Evolutionary conservation across 2,113 vertebrate species (phyloP), one percentile per base, ranked within the genome.

Genomic region (Scomber japonicus): DNA sequence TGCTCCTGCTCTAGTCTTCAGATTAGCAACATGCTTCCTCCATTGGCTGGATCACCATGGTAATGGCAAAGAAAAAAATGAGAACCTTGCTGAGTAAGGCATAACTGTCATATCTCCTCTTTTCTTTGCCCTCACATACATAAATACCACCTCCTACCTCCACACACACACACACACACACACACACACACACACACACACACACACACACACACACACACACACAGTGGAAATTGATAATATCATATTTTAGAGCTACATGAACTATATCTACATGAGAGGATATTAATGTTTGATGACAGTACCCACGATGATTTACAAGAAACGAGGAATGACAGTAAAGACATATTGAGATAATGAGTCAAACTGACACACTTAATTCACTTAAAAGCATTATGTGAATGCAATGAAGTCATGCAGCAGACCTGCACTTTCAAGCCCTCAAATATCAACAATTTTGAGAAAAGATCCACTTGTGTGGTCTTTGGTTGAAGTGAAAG

Each of bases 21-120:
- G 40, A 82, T 80, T 49, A 73, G 21, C 72, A 71, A 75, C 74
- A 80, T 56, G 24, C 30, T 77, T 90, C 59, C 48, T 63, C 31
- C 27, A 48, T 78, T 24, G 61, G 77, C 61, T 46, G 24, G 49
- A 77, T 88, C 53, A 51, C 59, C 54, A 21, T 78, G 44, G 75
- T 67, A 71, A 82, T 80, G 44, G 44, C 6, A 40, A 40, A 40
- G 35, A 40, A 50, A 55, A 66, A 85, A 63, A 70, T 35, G 54
- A 66, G 35, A 15, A 44, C 55, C 11, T 24, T 45, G 73, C 44
- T 57, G 56, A 73, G 51, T 44, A 68, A 71, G 30, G 17, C 2
- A 1, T 30, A 53, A 60, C 51, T 54, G 14, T 14, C 45, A 71
- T 69, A 44, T 71, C 7, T 77, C 63, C 11, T n/a, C 73, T 65